These are phyloP conservation scores for Xenentodon cancila DNA, from an alignment of 2,797 vertebrate species.

Conservation along the genomic window DNA sequence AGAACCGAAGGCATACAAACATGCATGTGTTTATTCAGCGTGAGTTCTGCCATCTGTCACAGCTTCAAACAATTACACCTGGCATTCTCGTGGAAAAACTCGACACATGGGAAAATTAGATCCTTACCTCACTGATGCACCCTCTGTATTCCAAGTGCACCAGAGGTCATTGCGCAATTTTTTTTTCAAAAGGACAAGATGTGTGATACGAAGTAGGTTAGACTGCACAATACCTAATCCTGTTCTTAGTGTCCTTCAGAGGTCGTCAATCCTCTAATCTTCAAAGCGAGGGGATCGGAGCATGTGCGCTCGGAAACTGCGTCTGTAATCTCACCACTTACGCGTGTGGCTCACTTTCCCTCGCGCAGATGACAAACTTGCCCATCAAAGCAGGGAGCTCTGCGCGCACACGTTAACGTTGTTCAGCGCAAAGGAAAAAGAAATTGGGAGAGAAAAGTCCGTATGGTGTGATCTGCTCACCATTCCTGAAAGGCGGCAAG, in stretches of 20 bases:
- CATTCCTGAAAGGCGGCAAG: slow-evolving; percentile 60
- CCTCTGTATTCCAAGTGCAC: slow-evolving; percentile 68
- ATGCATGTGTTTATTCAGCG: neutral
- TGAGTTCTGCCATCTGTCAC: neutral
- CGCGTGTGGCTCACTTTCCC: slow-evolving; percentile 59
- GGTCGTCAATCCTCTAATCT: slow-evolving; percentile 71
- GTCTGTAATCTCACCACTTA: slow-evolving; percentile 44
- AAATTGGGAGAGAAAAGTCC: slow-evolving; percentile 9
- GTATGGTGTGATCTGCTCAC: slow-evolving; percentile 12
- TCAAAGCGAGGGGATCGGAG: slow-evolving; percentile 59
- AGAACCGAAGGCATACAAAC: neutral
- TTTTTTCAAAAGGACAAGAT: slow-evolving; percentile 59
- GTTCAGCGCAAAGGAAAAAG: neutral
- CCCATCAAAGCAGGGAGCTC: slow-evolving; percentile 19
- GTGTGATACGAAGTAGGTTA: slow-evolving; percentile 61
- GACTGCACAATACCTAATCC: slow-evolving; percentile 69
- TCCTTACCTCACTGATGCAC: slow-evolving; percentile 65
- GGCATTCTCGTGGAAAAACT: neutral
- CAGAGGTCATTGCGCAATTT: slow-evolving; percentile 72
- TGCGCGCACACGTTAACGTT: slow-evolving; percentile 2
- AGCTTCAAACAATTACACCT: slow-evolving; percentile 41
- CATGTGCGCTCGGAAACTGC: slow-evolving; percentile 35
- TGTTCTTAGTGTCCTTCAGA: slow-evolving; percentile 72
- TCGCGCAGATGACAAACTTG: slow-evolving; percentile 56
- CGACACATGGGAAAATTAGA: neutral